These are phyloP conservation scores for Pseudorectes ferrugineus DNA, from an alignment of 2,113 vertebrate species.

Conservation along the genomic window DNA sequence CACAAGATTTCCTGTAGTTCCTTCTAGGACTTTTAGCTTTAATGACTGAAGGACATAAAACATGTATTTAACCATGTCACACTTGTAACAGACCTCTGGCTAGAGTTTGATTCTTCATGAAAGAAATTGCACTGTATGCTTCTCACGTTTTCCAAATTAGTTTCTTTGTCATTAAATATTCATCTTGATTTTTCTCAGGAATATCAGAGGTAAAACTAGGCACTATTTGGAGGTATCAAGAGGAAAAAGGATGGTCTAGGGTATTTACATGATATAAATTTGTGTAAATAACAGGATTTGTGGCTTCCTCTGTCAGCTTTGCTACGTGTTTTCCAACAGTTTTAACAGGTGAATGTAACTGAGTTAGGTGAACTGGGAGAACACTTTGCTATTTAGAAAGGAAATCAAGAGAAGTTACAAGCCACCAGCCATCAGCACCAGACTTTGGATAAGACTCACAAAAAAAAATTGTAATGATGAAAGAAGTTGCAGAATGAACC, in stretches of 20 bases:
- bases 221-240: neutral
- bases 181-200: neutral
- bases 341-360: neutral
- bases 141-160: neutral
- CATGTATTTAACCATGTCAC: neutral
- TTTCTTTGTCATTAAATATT: neutral
- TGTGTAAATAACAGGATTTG: neutral
- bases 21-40: neutral
- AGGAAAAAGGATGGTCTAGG: neutral
- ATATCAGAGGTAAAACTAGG: neutral
- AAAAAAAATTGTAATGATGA: neutral
- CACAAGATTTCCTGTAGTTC: neutral
- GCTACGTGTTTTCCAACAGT: neutral
- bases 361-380: neutral
- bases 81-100: neutral
- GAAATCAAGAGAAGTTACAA: neutral
- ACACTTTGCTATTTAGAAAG: neutral
- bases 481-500: neutral
- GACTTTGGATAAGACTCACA: neutral
- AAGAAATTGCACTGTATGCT: neutral
- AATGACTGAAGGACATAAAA: neutral
- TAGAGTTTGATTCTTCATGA: neutral
- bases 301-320: neutral
- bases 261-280: neutral
- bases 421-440: neutral